Evolutionary conservation across 2,888 invertebrate genomes (phyloP).

Genomic region (Trissonchulus latispiculum): DNA sequence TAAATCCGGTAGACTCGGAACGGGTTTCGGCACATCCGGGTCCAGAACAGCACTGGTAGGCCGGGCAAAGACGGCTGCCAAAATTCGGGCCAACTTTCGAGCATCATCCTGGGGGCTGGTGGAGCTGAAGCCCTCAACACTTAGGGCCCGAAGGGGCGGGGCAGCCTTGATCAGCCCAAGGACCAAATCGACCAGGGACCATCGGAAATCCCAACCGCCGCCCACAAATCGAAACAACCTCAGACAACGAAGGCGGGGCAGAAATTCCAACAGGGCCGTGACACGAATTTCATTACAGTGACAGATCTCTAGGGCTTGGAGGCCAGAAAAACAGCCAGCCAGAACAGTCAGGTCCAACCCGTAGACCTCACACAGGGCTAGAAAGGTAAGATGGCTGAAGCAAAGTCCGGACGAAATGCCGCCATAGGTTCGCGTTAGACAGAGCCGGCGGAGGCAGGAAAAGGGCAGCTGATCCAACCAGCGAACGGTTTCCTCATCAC

Average conservation of each 20-base stretch:
- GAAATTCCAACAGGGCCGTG: background rate
- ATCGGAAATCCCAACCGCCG: background rate
- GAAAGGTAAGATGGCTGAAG: too few relatives aligned
- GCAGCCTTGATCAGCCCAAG: background rate
- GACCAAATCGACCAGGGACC: background rate
- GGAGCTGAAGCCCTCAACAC: background rate
- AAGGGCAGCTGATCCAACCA: too few relatives aligned
- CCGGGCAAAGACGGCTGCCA: background rate
- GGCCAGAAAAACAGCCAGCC: background rate
- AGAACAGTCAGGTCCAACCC: background rate
- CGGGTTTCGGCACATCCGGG: too few relatives aligned
- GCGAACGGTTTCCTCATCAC: too few relatives aligned
- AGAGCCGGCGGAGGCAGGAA: too few relatives aligned
- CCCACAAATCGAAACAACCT: background rate
- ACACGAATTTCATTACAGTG: background rate
- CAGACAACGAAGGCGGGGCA: background rate
- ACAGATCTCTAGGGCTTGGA: background rate
- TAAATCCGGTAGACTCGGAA: too few relatives aligned
- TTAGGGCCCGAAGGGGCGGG: background rate
- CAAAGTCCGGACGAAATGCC: too few relatives aligned
- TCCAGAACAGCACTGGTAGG: background rate
- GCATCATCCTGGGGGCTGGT: background rate
- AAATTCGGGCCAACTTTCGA: background rate
- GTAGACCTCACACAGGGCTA: background rate
- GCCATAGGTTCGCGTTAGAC: too few relatives aligned